Base-by-base conservation (phyloP, 2,113 vertebrate species). In the Carettochelys insculpta region DNA sequence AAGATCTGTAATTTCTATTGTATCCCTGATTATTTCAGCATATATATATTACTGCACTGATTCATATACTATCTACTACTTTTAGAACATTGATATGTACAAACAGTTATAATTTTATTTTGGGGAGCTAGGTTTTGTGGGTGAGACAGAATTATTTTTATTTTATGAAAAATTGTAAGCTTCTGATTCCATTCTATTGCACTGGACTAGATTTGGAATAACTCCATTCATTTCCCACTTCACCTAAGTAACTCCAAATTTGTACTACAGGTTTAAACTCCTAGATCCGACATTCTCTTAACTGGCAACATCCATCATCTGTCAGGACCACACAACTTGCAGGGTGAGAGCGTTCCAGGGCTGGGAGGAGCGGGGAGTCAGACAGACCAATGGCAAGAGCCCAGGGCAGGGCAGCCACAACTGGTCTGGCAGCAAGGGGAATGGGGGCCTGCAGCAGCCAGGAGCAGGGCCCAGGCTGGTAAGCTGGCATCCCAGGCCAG, bases 1-100 rank as follows among this genome's bases (percentile, higher is more conserved):
- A 90, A 93, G 96, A 83, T 97, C 52, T 94, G 96, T 95, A 90
- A 93, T 56, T 25, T 54, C 20, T n/a, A 11, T n/a, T 86, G 54
- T 19, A 2, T 90, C 95, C 61, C 61, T 91, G 25, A 68, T 5
- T 73, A 11, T 88, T 94, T 90, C 73, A 90, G 19, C 73, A 53
- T 16, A 20, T 31, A 20, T 31, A 48, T 47, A 45, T 4, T 41
- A 19, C 25, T 77, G 10, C 82, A n/a, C 12, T 5, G 3, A 9
- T 11, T 82, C 68, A 11, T 16, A 75, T 45, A 14, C 47, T 83
- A 27, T 4, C 47, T 47, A 68, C 38, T 80, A 3, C 76, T 86
- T 80, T 20, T 77, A 89, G 83, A 41, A 19, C 25, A 89, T 1
- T 1, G 78, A 13, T 34, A 10, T 16, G 45, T 79, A 73, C 77